phyloP scores from a whole-genome alignment of 2,113 vertebrate genomes.

The Pogona vitticeps region DNA sequence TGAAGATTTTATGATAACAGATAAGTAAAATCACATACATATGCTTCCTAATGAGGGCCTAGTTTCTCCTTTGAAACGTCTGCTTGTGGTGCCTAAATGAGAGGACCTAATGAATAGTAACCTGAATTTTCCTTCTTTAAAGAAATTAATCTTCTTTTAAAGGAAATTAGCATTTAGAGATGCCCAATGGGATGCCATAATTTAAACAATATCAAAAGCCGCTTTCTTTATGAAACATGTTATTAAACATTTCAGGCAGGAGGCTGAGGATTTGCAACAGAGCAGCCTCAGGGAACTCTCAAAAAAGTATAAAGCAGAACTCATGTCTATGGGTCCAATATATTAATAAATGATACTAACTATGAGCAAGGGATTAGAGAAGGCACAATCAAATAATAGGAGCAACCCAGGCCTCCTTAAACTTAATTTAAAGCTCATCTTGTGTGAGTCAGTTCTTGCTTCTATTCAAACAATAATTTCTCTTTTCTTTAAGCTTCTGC shows the following conservation, averaged over 20 bases:
- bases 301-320: slow-evolving; percentile 60
- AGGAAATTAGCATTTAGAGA: slow-evolving; percentile 71
- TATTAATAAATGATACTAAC: slow-evolving; percentile 66
- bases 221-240: slow-evolving; percentile 62
- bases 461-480: slow-evolving; percentile 51
- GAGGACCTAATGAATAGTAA: slow-evolving; percentile 62
- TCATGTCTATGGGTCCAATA: slow-evolving; percentile 52
- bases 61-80: slow-evolving; percentile 10
- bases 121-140: slow-evolving; percentile 68
- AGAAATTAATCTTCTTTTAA: slow-evolving; percentile 64
- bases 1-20: no score
- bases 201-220: slow-evolving; percentile 72
- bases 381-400: slow-evolving; percentile 65
- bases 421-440: slow-evolving; percentile 66
- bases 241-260: slow-evolving; percentile 62
- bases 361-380: slow-evolving; percentile 61
- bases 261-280: slow-evolving; percentile 23
- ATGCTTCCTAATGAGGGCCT: slow-evolving; percentile 22
- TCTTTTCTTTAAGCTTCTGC: no score
- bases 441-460: slow-evolving; percentile 50
- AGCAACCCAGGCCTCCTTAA: slow-evolving; percentile 58
- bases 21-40: slow-evolving; percentile 17
- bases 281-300: slow-evolving; percentile 64
- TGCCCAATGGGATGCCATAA: slow-evolving; percentile 70
- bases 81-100: slow-evolving; percentile 52